Conservation (phyloP, 1,140 invertebrate genomes). For the Nilaparvata lugens region DNA sequence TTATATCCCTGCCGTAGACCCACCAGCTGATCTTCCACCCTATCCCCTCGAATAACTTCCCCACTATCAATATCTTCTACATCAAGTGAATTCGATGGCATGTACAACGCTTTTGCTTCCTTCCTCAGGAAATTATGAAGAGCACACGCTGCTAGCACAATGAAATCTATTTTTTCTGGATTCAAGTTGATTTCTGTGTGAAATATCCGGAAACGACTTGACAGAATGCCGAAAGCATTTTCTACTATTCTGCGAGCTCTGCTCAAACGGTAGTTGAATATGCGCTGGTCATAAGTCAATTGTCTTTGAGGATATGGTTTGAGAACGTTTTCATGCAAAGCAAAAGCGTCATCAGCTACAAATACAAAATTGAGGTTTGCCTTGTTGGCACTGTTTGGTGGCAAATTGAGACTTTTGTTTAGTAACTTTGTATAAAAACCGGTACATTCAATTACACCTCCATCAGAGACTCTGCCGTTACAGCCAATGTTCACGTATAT, state of each 20-base stretch:
- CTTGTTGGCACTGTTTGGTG: conserved; percentile 20
- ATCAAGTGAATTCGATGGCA: neutral
- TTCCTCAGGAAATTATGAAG: conserved; percentile 14
- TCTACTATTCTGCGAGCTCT: conserved; percentile 18
- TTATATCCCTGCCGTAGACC: no score
- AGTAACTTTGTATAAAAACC: no score
- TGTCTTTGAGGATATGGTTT: conserved; percentile 35
- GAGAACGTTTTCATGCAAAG: conserved; percentile 34
- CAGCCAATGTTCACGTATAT: conserved; percentile 25
- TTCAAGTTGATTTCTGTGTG: conserved; percentile 28
- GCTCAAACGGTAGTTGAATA: conserved; percentile 32
- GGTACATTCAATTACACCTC: conserved; percentile 30
- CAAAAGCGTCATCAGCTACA: conserved; percentile 43
- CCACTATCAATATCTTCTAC: conserved; percentile 3
- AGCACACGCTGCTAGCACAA: conserved; percentile 14
- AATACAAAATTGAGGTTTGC: conserved; percentile 31
- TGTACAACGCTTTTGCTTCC: neutral
- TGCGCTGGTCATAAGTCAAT: conserved; percentile 25
- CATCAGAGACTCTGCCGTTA: conserved; percentile 36
- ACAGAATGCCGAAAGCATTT: no score
- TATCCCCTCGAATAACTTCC: no score
- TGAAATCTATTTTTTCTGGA: conserved; percentile 21
- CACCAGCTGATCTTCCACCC: no score
- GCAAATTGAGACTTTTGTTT: conserved; percentile 29
- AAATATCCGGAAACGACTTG: conserved; percentile 36